Conservation (phyloP, 2,888 invertebrate species). For the Stegophylla sp. region DNA sequence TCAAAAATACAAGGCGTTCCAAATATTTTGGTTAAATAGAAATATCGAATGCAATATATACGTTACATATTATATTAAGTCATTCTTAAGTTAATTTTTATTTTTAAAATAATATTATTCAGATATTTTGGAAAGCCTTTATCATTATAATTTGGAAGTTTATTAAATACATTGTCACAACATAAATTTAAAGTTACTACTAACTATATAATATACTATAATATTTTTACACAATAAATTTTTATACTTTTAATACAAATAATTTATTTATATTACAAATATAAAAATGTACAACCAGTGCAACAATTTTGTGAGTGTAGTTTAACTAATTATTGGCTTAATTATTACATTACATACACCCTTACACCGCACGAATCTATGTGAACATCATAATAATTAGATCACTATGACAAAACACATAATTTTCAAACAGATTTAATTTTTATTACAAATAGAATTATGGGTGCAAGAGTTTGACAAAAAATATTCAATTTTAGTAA, state of each 20-base stretch:
- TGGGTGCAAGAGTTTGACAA: too few species aligned
- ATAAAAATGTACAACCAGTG: slow-evolving; percentile 26
- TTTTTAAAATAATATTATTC: not conserved
- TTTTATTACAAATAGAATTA: not conserved
- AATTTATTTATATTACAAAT: slow-evolving; percentile 16
- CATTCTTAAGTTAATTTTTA: not conserved
- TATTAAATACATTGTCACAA: slow-evolving; percentile 17
- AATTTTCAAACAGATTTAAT: slow-evolving; percentile 36
- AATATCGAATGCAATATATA: not conserved
- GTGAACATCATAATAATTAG: not conserved
- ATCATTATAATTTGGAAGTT: not conserved
- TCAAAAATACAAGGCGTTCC: not conserved
- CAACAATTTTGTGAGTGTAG: slow-evolving; percentile 12
- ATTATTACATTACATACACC: slow-evolving; percentile 29
- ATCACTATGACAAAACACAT: not conserved
- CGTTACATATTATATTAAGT: not conserved
- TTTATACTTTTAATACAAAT: slow-evolving; percentile 1
- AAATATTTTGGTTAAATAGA: not conserved
- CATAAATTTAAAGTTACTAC: slow-evolving; percentile 24
- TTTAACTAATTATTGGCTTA: not conserved
- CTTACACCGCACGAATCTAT: not conserved
- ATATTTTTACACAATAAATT: not conserved
- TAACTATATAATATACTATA: slow-evolving; percentile 19
- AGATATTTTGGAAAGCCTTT: not conserved
- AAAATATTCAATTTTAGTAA: too few species aligned